phyloP scores from a whole-genome alignment of 2,797 vertebrate species.

The Spinibarbus caldwelli region DNA sequence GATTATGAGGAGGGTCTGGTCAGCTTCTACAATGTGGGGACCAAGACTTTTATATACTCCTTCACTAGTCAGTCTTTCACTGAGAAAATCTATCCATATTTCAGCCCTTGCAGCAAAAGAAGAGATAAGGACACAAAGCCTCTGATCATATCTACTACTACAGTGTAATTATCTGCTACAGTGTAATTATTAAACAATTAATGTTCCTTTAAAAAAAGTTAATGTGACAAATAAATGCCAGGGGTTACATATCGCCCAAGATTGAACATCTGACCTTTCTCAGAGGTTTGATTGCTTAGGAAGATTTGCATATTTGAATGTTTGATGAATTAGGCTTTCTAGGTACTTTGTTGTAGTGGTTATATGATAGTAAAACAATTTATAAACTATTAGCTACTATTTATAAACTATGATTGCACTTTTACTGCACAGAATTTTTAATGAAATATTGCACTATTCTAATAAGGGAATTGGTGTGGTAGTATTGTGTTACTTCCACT shows the following conservation, averaged over 20 bases:
- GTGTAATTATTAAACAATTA: background rate
- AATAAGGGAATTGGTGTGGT: too few species aligned
- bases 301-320: too few species aligned
- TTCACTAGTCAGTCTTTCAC: conserved; percentile 27
- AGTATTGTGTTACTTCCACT: too few species aligned
- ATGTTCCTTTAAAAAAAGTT: background rate
- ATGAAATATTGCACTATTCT: too few species aligned
- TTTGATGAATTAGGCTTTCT: background rate
- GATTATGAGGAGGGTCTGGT: conserved; percentile 38
- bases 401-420: too few species aligned
- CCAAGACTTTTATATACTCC: conserved; percentile 5
- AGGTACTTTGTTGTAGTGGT: too few species aligned
- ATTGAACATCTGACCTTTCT: background rate
- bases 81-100: conserved; percentile 31
- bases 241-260: background rate
- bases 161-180: background rate
- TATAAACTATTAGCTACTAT: too few species aligned
- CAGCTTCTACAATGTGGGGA: conserved; percentile 18
- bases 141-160: conserved; percentile 30
- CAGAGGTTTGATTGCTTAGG: too few species aligned
- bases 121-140: conserved; percentile 12
- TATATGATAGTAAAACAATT: too few species aligned
- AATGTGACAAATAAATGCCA: background rate
- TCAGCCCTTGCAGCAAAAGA: conserved; percentile 19
- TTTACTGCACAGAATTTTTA: too few species aligned